Base-by-base conservation (phyloP, 2,888 invertebrate species). In the Melanostoma mellinum region DNA sequence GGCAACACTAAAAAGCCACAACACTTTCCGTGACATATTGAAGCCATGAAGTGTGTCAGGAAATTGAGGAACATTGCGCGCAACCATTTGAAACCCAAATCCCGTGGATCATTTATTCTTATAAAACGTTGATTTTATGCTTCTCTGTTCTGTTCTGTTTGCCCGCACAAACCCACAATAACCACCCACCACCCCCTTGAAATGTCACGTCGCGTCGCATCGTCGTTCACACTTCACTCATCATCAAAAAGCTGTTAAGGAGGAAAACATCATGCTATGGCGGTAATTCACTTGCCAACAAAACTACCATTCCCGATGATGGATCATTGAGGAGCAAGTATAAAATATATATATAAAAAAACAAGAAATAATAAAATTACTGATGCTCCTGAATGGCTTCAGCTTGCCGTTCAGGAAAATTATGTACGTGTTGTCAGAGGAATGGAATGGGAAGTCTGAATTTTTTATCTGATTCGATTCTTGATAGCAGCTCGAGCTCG, bases 71-170 rank as follows among this genome's bases (percentile, higher is more conserved):
- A 60, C 48, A 84, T 69, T 68, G 68, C 63, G 68, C 60, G 50
- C 75, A 60, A 71, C 79, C 84, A 84, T 79, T 79, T 79, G 84
- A 79, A 84, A 84, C 60, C 73, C 53, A 79, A 78, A 78, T 69
- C 79, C 36, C 40, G 67, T 71, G 55, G 48, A 71, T 79, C 79
- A 84, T 84, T 84, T 84, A 84, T 84, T 79, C 55, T 84, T 71
- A 84, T 84, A 67, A 82, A 84, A 74, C 79, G 79, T 75, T 84
- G 79, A 79, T 79, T 79, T 84, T 74, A 84, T 79, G 61, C 71
- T 74, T 65, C 75, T 74, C 65, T 44, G 56, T 55, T 35, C 52
- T 69, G 42, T 50, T 20, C 50, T 36, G 20, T 20, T 35, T 8
- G 3, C n/a, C 30, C 50, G 6, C 48, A n/a, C 32, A 38, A 6